These are phyloP conservation scores for Spatulosminthurus flaviceps DNA, from an alignment of 2,888 invertebrate species.

Conservation along the genomic window DNA sequence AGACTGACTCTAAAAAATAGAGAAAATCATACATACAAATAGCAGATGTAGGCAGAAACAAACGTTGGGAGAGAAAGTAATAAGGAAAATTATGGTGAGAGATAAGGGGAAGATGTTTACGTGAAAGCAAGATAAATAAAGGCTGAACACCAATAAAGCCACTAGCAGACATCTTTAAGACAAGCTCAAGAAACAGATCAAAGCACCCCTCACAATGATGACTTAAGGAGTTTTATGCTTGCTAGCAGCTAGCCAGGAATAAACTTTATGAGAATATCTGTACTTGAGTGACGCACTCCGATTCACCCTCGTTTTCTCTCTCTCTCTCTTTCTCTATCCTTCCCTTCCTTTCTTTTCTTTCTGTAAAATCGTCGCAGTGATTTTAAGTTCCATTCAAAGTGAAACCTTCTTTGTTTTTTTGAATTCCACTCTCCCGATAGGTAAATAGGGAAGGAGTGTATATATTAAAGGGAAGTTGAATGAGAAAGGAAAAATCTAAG, in stretches of 20 bases:
- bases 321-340: neutral
- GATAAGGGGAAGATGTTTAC: neutral
- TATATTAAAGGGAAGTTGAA: too few relatives aligned
- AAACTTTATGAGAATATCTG: constrained; percentile 7
- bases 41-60: neutral
- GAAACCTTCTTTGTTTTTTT: too few relatives aligned
- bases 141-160: constrained; percentile 36
- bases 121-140: constrained; percentile 33
- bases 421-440: too few relatives aligned
- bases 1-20: neutral
- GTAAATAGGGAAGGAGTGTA: too few relatives aligned
- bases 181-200: constrained; percentile 42
- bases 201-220: constrained; percentile 31
- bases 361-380: too few relatives aligned
- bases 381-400: too few relatives aligned
- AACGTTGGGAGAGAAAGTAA: neutral
- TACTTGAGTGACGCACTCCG: neutral
- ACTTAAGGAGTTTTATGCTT: constrained; percentile 34
- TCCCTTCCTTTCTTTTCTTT: neutral
- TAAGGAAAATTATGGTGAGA: constrained; percentile 6
- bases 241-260: neutral
- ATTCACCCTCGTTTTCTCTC: neutral
- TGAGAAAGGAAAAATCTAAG: too few relatives aligned
- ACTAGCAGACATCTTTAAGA: constrained; percentile 35
- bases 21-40: neutral